Conservation (phyloP, 2,888 invertebrate species). For the Nemotelus nigrinus region DNA sequence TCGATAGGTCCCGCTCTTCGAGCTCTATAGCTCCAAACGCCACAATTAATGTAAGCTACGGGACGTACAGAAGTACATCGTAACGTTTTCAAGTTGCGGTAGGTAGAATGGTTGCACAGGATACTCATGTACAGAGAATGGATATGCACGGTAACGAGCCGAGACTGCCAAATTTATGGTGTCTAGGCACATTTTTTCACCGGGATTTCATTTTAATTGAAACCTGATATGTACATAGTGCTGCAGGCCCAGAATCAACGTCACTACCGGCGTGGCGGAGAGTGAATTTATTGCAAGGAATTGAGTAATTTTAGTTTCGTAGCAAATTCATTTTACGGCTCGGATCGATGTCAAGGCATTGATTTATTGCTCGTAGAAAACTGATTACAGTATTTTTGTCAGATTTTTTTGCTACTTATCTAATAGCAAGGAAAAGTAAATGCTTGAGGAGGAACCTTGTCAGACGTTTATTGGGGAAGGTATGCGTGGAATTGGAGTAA, state of each 20-base stretch:
- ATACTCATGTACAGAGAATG: background rate
- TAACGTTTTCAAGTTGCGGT: too few species aligned
- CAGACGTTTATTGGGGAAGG: too few species aligned
- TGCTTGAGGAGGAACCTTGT: too few species aligned
- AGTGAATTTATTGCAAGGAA: conserved; percentile 26
- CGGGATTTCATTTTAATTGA: conserved; percentile 19
- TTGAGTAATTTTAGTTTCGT: conserved; percentile 1
- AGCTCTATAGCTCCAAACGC: background rate
- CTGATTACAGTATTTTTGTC: background rate
- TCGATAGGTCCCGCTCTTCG: conserved; percentile 9
- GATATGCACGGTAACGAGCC: conserved; percentile 5
- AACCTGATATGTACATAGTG: background rate
- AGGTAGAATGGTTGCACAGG: background rate
- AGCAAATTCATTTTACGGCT: background rate
- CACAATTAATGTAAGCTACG: too few species aligned
- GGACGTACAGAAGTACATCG: too few species aligned
- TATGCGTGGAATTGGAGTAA: too few species aligned
- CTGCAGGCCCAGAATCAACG: background rate
- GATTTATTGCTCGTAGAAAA: conserved; percentile 6
- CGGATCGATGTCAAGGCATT: background rate
- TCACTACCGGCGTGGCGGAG: background rate
- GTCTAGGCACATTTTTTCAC: conserved; percentile 23
- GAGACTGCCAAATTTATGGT: conserved; percentile 31
- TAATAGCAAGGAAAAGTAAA: too few species aligned
- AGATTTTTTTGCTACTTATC: too few species aligned